A percentile compares a stretch with the other conserved stretches of the same genome.
phyloP scores from a whole-genome alignment of 1,140 invertebrate species.

The Scaptomyza pallida region DNA sequence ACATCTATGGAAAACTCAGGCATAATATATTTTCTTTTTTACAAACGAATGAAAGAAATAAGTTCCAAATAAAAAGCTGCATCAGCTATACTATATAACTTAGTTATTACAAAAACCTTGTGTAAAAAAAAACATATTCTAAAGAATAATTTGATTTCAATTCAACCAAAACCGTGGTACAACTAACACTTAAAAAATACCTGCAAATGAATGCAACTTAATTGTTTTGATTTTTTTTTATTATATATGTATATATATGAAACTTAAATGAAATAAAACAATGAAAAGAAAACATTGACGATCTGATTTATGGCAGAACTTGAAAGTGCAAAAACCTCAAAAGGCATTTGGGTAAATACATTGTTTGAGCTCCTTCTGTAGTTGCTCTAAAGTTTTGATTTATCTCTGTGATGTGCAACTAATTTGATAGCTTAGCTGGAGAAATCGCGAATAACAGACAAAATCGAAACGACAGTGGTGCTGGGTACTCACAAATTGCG shows the following conservation, averaged over 20 bases:
- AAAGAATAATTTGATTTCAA: neutral
- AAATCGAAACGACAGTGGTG: neutral
- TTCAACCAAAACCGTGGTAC: slow-evolving; percentile 1
- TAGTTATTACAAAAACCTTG: slow-evolving; percentile 4
- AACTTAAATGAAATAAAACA: slow-evolving; percentile 2
- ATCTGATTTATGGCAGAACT: neutral
- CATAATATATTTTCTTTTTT: slow-evolving; percentile 22
- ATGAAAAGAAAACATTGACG: neutral
- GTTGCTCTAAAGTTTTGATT: slow-evolving; percentile 38
- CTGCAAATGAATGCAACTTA: slow-evolving; percentile 30
- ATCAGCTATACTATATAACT: slow-evolving; percentile 25
- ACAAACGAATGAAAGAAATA: slow-evolving; percentile 18
- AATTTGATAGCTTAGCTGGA: slow-evolving; percentile 37
- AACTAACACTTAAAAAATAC: neutral
- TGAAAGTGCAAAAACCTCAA: too few species aligned
- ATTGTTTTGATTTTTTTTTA: too few species aligned
- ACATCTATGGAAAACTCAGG: slow-evolving; percentile 31
- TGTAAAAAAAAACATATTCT: slow-evolving; percentile 21
- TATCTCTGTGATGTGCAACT: slow-evolving; percentile 50
- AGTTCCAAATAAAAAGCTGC: slow-evolving; percentile 28
- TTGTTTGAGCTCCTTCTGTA: neutral
- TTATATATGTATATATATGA: slow-evolving; percentile 8
- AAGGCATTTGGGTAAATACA: neutral
- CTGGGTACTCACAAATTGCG: slow-evolving; percentile 37
- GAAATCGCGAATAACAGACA: slow-evolving; percentile 33